Evolutionary conservation across 2,113 vertebrate genomes (phyloP).

Genomic region (Nycticryphes semicollaris): DNA sequence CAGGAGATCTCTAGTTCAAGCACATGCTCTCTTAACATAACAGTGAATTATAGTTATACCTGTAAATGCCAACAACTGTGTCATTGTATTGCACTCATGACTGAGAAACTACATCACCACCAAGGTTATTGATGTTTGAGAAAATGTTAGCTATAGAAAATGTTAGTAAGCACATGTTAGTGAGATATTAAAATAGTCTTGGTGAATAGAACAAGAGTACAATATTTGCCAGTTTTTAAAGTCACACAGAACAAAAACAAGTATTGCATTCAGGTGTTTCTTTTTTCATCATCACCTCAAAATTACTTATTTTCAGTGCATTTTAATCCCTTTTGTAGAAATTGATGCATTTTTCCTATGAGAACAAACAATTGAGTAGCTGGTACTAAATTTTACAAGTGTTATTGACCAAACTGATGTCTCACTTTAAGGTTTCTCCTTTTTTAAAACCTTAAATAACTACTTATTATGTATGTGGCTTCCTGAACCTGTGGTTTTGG

Average conservation of each 20-base stretch:
- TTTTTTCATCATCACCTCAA: not conserved
- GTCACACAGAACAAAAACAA: not conserved
- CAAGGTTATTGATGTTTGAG: not conserved
- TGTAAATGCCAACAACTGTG: constrained; percentile 1
- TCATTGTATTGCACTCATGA: not conserved
- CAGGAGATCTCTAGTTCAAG: not conserved
- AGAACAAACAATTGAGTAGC: not conserved
- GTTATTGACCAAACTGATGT: not conserved
- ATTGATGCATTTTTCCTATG: not conserved
- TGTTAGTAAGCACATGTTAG: not conserved
- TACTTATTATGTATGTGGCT: not conserved
- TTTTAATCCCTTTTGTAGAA: not conserved
- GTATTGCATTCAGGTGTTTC: not conserved
- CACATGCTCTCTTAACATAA: not conserved
- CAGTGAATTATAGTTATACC: not conserved
- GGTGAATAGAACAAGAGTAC: not conserved
- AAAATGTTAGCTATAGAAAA: constrained; percentile 11
- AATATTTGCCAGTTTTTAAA: not conserved
- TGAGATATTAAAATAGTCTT: not conserved
- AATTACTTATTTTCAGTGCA: not conserved
- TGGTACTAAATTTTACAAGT: not conserved
- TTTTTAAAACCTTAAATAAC: not conserved
- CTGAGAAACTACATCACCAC: not conserved
- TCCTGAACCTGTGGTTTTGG: not conserved
- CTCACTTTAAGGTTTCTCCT: not conserved